Evolutionary conservation across 2,113 vertebrate genomes (phyloP), one percentile per base, ranked within the genome.

Genomic region (human): DNA sequence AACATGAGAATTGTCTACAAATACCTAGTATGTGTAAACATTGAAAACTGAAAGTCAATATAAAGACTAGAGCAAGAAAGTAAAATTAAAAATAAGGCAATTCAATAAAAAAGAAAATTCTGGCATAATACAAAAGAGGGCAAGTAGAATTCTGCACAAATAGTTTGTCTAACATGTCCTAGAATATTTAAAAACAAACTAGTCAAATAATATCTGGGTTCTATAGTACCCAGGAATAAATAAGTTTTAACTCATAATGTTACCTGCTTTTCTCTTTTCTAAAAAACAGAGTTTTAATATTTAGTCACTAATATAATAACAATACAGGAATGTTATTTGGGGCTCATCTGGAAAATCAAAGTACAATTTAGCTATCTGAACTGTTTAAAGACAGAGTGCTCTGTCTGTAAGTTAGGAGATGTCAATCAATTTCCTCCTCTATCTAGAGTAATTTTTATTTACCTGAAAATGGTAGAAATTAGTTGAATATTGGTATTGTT

Each of bases 1-100:
- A 96, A 92, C 86, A 91, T 55, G 96, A 98, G 96, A 98, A 97
- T 93, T 97, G 90, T 92, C 97, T 97, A 95, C 85, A 97, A 96
- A 95, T 91, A 85, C 66, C 94, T 97, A 97, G 93, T 52, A 64
- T 94, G 82, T 93, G 16, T 96, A 97, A 97, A 97, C 88, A 96
- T 0, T 91, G 86, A 93, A 97, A 95, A 93, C 61, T 80, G 43
- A 93, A 97, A 97, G 91, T 90, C 93, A 94, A 80, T 97, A 90
- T 76, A 97, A 96, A 96, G 64, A 92, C 89, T 89, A 91, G 68
- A 91, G 90, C 16, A 89, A 86, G 55, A 94, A 96, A 50, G 66
- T 87, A 97, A 97, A 95, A 96, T 96, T 98, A 87, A 97, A 96
- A 97, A 97, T 81, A 96, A 96, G 86, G 43, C 96, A 97, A 94